A percentile compares a stretch with the other conserved stretches of the same genome.
Evolutionary conservation across 2,888 invertebrate species (phyloP).

Genomic region (Rhamnusium bicolor): DNA sequence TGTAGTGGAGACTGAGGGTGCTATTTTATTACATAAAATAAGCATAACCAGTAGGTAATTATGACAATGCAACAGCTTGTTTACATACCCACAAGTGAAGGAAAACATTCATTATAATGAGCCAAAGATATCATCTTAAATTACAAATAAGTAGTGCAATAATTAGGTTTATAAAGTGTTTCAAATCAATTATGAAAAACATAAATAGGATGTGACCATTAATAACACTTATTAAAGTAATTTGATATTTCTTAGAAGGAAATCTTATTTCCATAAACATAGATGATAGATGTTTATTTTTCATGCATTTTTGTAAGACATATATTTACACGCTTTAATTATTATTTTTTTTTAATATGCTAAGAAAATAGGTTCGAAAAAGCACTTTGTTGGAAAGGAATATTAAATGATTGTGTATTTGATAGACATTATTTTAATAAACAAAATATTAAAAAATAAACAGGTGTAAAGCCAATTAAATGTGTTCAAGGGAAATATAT

Average conservation of each 20-base stretch:
- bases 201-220: constrained; percentile 7
- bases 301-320: background rate
- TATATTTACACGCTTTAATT: background rate
- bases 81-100: background rate
- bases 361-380: background rate
- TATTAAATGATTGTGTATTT: too few species aligned
- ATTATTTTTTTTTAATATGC: background rate
- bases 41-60: background rate
- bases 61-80: background rate
- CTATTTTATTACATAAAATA: background rate
- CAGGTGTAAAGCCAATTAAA: background rate
- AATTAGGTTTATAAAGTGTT: constrained; percentile 3
- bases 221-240: constrained; percentile 11
- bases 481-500: background rate
- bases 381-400: background rate
- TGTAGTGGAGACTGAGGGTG: too few species aligned
- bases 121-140: background rate
- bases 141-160: background rate
- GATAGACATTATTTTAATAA: too few species aligned
- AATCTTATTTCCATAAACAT: background rate
- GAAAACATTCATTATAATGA: background rate
- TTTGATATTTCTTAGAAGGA: background rate
- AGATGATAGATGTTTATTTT: background rate
- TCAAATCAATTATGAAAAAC: background rate
- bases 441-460: background rate